Base-by-base conservation (phyloP, 2,797 vertebrate genomes). In the Vespertilio murinus region DNA sequence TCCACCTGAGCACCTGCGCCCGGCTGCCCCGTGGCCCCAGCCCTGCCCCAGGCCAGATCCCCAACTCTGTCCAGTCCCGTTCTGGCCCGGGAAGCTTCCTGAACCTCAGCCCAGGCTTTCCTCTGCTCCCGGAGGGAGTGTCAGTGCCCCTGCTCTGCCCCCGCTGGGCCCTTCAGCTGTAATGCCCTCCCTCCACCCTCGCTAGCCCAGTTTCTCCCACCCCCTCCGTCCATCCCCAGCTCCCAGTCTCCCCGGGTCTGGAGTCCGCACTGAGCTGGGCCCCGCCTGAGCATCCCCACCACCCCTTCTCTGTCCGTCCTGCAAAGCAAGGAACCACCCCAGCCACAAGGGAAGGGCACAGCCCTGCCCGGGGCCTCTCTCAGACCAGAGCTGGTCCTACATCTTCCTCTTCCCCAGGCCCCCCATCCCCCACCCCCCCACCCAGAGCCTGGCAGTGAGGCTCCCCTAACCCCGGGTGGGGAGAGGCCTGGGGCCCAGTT, bases 401-500 rank as follows among this genome's bases (percentile, higher is more conserved):
- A 42, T 12, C 38, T 54, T 8, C 14, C 3, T 6, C 35, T 33
- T 25, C 40, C 14, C 14, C 1, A 1, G 11, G 3, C 10, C 23
- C 4, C 22, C 20, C 47, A 17, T 18, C 8, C 13, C 6, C 23
- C 9, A 30, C 0, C 4, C 3, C 0, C 1, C 52, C 18, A 7
- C 84, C 59, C 69, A 38, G 40, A 81, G n/a, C 56, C 61, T 64
- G 42, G 25, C 67, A 22, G 2, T 14, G 6, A 4, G 33, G n/a
- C 22, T 70, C 73, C 71, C 47, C 0, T 59, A n/a, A n/a, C 6
- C 35, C n/a, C 28, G 17, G 42, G 11, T 3, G 12, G 16, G 52
- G 25, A 83, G 71, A 42, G 59, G 40, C 40, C 52, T 35, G 56
- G 22, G 45, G 16, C 49, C 64, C 17, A 33, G 47, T 22, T n/a